Evolutionary conservation across 2,113 vertebrate species (phyloP), one percentile per base, ranked within the genome.

Genomic region (Cairina moschata): DNA sequence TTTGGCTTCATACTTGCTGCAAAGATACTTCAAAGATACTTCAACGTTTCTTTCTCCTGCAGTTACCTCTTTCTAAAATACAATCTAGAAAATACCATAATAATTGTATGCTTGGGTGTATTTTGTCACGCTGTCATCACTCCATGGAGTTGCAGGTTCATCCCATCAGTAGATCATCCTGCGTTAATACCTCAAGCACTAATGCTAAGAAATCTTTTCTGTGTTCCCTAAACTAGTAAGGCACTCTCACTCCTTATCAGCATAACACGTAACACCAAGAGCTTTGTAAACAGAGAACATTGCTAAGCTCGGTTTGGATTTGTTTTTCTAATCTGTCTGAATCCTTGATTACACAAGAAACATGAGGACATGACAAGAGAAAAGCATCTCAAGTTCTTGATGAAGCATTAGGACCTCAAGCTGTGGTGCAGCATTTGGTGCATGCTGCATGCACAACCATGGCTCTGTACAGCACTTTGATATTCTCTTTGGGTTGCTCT

Each of bases 271-370:
- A 92, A 74, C 5, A 93, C 62, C 84, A 74, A 92, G 84, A 82
- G 79, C 78, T 96, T 85, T 90, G 89, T 90, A 90, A 93, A 77
- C 34, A 94, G 59, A 92, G 66, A 83, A 73, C 83, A 90, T 90
- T 80, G 54, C 67, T 42, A 63, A 65, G 77, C 66, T 86, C 21
- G 25, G 42, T 80, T 66, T 66, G 56, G 25, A 55, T 80, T 92
- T 95, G 38, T 25, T 75, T 79, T 75, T 60, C 46, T 95, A 91
- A 91, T 95, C 88, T 87, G 50, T 26, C 46, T 9, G 0, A 83
- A 87, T 69, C 38, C 82, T 95, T 85, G 86, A 77, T 94, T 76
- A 86, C 62, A 87, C 36, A 55, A 92, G 78, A 92, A 87, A 74
- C 63, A 50, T 0, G 5, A 86, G 80, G 86, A 63, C 32, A 2